phyloP scores from a whole-genome alignment of 92 coral and sea anemone genomes.

The Zoanthus sociatus region DNA sequence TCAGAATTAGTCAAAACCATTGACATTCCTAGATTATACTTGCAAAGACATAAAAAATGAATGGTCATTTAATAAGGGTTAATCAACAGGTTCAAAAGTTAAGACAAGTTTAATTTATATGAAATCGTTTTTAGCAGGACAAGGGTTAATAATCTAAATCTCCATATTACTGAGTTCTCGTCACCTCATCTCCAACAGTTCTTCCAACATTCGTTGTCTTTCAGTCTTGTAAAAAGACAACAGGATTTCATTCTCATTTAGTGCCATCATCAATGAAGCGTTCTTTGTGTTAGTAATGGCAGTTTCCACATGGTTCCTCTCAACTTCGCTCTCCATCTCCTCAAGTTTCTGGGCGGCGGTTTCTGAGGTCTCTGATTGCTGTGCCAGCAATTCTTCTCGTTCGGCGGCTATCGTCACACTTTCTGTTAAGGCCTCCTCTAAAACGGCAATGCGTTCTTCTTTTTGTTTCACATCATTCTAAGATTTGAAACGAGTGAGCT shows the following conservation, averaged over 20 bases:
- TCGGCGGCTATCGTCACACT: constrained; percentile 98
- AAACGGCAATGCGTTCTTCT: constrained; percentile 88
- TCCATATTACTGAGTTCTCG: not conserved
- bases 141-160: not conserved
- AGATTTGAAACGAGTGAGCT: not conserved
- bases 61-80: too few species aligned
- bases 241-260: constrained; percentile 92
- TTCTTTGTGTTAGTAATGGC: constrained; percentile 98
- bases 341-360: constrained; percentile 80
- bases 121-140: too few species aligned
- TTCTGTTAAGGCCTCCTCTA: constrained; percentile 97
- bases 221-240: constrained; percentile 91
- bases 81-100: too few species aligned
- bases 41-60: too few species aligned
- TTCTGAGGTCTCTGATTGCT: constrained; percentile 87
- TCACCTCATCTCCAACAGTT: constrained; percentile 93
- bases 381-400: constrained; percentile 89
- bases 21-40: too few species aligned
- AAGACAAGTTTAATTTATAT: too few species aligned
- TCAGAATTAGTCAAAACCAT: too few species aligned
- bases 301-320: constrained; percentile 88
- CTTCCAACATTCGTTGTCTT: constrained; percentile 87
- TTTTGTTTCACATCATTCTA: constrained; percentile 82
- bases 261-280: constrained; percentile 91
- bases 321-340: constrained; percentile 92